phyloP scores from a whole-genome alignment of 2,113 vertebrate species.

The Semicossyphus pulcher region DNA sequence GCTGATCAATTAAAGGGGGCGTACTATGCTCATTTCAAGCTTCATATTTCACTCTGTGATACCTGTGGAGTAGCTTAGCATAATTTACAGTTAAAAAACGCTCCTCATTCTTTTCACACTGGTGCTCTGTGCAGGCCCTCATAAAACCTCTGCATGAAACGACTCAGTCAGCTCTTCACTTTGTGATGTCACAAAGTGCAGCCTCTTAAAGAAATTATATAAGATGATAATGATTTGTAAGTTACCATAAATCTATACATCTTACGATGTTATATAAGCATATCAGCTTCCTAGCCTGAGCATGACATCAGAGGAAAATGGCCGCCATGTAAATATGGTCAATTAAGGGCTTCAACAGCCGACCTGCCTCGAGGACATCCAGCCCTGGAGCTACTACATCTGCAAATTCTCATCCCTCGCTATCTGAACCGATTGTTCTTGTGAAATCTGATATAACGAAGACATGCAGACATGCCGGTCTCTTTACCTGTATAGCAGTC shows the following conservation, averaged over 20 bases:
- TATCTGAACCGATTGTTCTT: conserved; percentile 44
- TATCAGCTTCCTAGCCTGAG: background rate
- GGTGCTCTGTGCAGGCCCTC: too few relatives aligned
- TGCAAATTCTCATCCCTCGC: conserved; percentile 38
- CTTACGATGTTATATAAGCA: background rate
- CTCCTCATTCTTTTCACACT: too few relatives aligned
- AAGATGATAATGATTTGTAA: too few relatives aligned
- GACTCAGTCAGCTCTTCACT: too few relatives aligned
- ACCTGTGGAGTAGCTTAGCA: too few relatives aligned
- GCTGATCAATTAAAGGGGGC: background rate
- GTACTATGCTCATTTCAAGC: too few relatives aligned
- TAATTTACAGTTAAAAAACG: too few relatives aligned
- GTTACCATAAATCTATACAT: background rate
- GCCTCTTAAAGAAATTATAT: too few relatives aligned
- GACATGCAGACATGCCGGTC: conserved; percentile 77
- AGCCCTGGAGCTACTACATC: conserved; percentile 45
- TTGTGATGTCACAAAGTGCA: too few relatives aligned
- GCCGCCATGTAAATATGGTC: background rate
- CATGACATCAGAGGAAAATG: background rate
- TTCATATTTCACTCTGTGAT: too few relatives aligned
- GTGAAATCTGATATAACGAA: conserved; percentile 65
- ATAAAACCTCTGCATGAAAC: too few relatives aligned
- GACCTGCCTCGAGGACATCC: conserved; percentile 39
- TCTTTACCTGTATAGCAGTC: conserved; percentile 67
- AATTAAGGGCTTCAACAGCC: conserved; percentile 20